Evolutionary conservation across 2,113 vertebrate genomes (phyloP), one percentile per base, ranked within the genome.

Genomic region (Colaptes auratus): DNA sequence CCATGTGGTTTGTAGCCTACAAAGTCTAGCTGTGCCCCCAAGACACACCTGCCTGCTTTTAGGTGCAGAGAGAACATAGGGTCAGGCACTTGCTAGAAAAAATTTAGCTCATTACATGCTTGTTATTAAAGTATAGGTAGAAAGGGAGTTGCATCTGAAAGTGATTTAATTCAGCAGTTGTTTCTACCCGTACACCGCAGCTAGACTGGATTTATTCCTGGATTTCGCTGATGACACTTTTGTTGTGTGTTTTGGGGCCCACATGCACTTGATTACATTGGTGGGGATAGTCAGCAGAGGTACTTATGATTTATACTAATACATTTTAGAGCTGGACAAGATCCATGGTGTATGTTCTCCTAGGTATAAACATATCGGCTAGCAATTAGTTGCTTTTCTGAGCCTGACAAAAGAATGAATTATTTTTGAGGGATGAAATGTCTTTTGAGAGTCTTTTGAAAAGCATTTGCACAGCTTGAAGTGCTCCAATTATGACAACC

Each of bases 351-450:
- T 69, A 28, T 89, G 36, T 92, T 87, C 64, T 89, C 52, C 71
- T 81, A 73, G 35, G 85, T 94, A 92, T 44, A 92, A 93, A 89
- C 85, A 87, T 94, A 91, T 75, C 82, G 94, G 82, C 35, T 70
- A 85, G 89, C 3, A 21, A 94, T 95, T 82, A 92, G 86, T 93
- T 93, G 74, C 86, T 86, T 95, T 96, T 89, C 77, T 74, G 69
- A 92, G 82, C 33, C 84, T 93, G 88, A 96, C 88, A 95, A 97
- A 90, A 66, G 75, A 94, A 69, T 44, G 65, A 89, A 88, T 92
- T 94, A 63, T 81, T 93, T 92, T 72, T 95, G 92, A 94, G 8
- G 48, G 86, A 86, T 89, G 58, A 92, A 95, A 81, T 58, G 55
- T 81, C 90, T 91, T 89, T 89, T 71, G 82, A 93, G 93, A 95